Conservation (phyloP, 2,113 vertebrate species). For the Pseudolaguvia tuberculata region DNA sequence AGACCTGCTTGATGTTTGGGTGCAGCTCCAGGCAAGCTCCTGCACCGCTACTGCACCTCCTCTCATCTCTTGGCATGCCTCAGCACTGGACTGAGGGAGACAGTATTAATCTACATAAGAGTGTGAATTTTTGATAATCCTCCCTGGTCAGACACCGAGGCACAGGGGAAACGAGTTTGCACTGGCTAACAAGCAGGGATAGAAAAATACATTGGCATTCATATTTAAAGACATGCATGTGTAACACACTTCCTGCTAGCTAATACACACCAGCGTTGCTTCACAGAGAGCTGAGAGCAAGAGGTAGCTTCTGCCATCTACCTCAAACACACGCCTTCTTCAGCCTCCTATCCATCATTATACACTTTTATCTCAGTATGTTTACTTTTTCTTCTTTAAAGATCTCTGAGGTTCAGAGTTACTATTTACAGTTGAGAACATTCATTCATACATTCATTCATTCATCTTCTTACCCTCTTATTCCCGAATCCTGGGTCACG, state of each 20-base stretch:
- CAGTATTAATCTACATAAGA: constrained; percentile 42
- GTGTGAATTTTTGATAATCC: constrained; percentile 52
- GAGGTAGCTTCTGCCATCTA: neutral
- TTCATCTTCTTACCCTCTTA: too few relatives aligned
- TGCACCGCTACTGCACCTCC: neutral
- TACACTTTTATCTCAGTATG: constrained; percentile 5
- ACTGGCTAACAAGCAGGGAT: constrained; percentile 37
- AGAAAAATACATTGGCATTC: constrained; percentile 24
- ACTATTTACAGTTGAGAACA: too few relatives aligned
- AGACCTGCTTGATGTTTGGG: constrained; percentile 39
- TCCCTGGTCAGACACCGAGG: constrained; percentile 30
- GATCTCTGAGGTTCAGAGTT: neutral
- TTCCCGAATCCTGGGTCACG: too few relatives aligned
- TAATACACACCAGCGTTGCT: constrained; percentile 23
- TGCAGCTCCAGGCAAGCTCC: constrained; percentile 39
- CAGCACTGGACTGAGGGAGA: constrained; percentile 30
- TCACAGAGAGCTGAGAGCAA: constrained; percentile 8
- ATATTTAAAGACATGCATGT: constrained; percentile 42
- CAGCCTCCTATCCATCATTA: neutral
- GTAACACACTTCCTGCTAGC: constrained; percentile 30
- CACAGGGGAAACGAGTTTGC: constrained; percentile 5
- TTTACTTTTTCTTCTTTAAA: neutral
- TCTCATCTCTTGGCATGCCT: constrained; percentile 17
- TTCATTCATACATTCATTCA: too few relatives aligned
- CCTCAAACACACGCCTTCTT: neutral